A percentile compares a stretch with the other conserved stretches of the same genome.
Evolutionary conservation across 2,888 invertebrate genomes (phyloP).

Genomic region (Melinopterus prodromus): DNA sequence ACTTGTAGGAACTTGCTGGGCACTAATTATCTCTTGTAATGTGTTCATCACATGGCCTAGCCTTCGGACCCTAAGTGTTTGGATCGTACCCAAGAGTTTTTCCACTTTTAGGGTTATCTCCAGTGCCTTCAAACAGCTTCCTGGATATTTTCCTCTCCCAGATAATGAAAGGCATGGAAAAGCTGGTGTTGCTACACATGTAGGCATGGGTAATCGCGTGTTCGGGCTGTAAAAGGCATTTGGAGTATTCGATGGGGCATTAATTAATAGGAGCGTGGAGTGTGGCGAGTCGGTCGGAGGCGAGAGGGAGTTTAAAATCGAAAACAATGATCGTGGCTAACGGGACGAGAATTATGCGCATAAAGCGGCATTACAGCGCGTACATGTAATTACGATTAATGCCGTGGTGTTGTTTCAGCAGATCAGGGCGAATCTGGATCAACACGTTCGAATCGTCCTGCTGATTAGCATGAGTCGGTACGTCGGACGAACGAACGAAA

Average conservation of each 20-base stretch:
- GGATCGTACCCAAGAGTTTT: too few species aligned
- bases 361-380: conserved; percentile 36
- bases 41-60: too few species aligned
- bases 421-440: conserved; percentile 37
- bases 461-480: conserved; percentile 33
- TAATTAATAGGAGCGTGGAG: not conserved
- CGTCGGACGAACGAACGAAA: not conserved
- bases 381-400: conserved; percentile 39
- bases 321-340: conserved; percentile 34
- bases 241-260: not conserved
- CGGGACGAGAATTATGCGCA: conserved; percentile 33
- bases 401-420: conserved; percentile 35
- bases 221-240: not conserved
- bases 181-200: not conserved
- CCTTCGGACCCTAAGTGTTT: too few species aligned
- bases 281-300: not conserved
- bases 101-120: too few species aligned
- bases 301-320: conserved; percentile 27
- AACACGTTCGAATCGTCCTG: conserved; percentile 36
- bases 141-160: not conserved
- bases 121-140: not conserved
- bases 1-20: too few species aligned
- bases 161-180: not conserved
- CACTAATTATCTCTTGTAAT: too few species aligned
- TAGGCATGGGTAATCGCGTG: not conserved